Percentiles rank a stretch among this genome's conserved stretches.
phyloP scores from a whole-genome alignment of 1,140 invertebrate genomes.

The Tachypleus tridentatus region DNA sequence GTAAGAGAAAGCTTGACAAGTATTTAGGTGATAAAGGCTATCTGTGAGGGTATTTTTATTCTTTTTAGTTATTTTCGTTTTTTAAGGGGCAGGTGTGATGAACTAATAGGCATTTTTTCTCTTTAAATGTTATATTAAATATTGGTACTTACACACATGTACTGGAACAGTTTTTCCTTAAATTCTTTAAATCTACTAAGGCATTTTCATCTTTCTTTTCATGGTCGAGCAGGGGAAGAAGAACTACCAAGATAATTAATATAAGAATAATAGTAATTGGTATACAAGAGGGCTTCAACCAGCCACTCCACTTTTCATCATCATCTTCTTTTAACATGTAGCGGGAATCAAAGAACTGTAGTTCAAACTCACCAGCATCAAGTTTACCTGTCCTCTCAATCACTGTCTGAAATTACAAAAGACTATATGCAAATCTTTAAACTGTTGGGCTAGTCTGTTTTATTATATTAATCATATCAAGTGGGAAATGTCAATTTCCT shows the following conservation, averaged over 20 bases:
- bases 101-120: no score
- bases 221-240: slow-evolving; percentile 58
- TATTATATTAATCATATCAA: no score
- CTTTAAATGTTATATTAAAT: background rate
- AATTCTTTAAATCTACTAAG: slow-evolving; percentile 16
- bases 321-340: slow-evolving; percentile 22
- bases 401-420: slow-evolving; percentile 37
- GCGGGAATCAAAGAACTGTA: slow-evolving; percentile 20
- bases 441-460: no score
- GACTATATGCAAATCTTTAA: background rate
- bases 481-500: no score
- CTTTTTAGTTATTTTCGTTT: no score
- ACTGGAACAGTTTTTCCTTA: slow-evolving; percentile 17
- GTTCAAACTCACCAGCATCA: slow-evolving; percentile 24
- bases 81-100: no score
- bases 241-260: slow-evolving; percentile 57
- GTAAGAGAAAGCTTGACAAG: no score
- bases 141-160: slow-evolving; percentile 13
- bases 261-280: slow-evolving; percentile 62
- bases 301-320: slow-evolving; percentile 30
- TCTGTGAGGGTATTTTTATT: no score
- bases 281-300: slow-evolving; percentile 63
- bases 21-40: no score
- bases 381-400: slow-evolving; percentile 39
- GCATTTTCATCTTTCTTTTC: slow-evolving; percentile 21